A percentile compares a stretch with the other conserved stretches of the same genome.
Evolutionary conservation across 2,113 vertebrate genomes (phyloP).

Genomic region (Triplophysa tibetana): DNA sequence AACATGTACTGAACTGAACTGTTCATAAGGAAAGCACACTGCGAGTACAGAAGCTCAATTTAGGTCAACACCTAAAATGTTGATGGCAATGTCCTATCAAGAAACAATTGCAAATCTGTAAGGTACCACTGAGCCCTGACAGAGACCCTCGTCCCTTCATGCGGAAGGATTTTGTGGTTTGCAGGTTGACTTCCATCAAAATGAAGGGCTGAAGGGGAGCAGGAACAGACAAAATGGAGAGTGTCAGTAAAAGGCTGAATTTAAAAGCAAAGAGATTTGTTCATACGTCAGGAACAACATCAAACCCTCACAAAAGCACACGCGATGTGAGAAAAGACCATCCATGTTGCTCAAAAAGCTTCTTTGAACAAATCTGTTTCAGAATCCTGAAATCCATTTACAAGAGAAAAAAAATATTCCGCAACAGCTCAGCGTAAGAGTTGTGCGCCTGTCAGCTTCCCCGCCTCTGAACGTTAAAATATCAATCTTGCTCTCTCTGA

Average conservation of each 20-base stretch:
- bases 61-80: neutral
- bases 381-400: neutral
- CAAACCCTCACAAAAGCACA: conserved; percentile 18
- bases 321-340: neutral
- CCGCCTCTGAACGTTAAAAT: conserved; percentile 33
- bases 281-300: conserved; percentile 19
- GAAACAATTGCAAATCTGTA: neutral
- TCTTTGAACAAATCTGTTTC: conserved; percentile 25
- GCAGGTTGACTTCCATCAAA: neutral
- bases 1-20: neutral
- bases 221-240: neutral
- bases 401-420: neutral
- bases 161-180: conserved; percentile 2
- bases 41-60: neutral
- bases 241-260: conserved; percentile 8
- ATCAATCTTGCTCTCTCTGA: conserved; percentile 8
- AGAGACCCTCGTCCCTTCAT: neutral
- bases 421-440: neutral
- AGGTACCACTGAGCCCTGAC: neutral
- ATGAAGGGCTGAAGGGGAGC: neutral
- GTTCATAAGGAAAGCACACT: conserved; percentile 7
- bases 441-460: conserved; percentile 15
- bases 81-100: neutral
- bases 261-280: conserved; percentile 1
- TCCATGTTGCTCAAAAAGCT: neutral